Conservation (phyloP, 2,797 vertebrate genomes). For the Platalea minor region DNA sequence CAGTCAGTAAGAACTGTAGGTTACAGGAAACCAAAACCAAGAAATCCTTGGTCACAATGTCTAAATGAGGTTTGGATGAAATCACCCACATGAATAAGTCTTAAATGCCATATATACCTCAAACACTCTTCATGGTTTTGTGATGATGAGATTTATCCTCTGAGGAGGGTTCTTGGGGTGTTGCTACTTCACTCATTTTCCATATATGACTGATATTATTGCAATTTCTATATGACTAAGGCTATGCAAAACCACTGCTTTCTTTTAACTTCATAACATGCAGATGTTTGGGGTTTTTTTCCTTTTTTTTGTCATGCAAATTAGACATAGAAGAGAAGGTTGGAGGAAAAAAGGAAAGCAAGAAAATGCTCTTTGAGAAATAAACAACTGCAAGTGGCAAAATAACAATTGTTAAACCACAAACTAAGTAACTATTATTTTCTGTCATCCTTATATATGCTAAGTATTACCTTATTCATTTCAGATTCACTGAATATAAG, state of each 20-base stretch:
- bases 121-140: background rate
- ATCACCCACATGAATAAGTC: background rate
- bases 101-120: background rate
- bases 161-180: background rate
- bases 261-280: background rate
- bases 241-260: background rate
- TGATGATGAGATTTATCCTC: background rate
- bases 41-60: background rate
- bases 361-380: background rate
- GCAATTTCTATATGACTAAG: background rate
- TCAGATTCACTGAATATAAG: background rate
- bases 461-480: background rate
- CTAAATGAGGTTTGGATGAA: background rate
- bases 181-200: background rate
- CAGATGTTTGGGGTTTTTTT: rapidly evolving
- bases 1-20: background rate
- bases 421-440: background rate
- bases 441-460: background rate
- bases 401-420: background rate
- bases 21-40: background rate
- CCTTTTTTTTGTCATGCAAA: rapidly evolving
- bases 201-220: background rate
- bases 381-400: background rate
- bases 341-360: background rate
- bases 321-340: background rate